Conservation (phyloP, 53 echinoderm and acorn worm species). For the Glandiceps talaboti region DNA sequence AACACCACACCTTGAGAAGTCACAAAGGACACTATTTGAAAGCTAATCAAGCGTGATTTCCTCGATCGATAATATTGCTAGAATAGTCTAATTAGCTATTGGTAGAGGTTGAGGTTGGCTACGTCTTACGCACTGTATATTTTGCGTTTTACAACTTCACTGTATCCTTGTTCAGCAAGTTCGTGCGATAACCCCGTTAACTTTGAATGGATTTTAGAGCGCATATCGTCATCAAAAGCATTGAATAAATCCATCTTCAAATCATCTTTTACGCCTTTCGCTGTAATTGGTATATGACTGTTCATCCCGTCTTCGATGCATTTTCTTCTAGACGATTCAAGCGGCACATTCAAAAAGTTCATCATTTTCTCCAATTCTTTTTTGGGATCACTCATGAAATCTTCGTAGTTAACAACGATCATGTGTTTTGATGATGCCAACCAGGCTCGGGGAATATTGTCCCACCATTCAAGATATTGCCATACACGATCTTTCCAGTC, state of each 20-base stretch:
- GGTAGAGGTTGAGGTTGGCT: too few relatives aligned
- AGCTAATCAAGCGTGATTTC: too few relatives aligned
- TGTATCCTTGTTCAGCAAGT: background rate
- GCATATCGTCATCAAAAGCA: background rate
- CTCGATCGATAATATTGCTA: too few relatives aligned
- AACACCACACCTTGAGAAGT: too few relatives aligned
- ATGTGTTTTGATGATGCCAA: background rate
- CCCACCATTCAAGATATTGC: background rate
- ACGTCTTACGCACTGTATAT: background rate
- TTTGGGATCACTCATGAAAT: background rate
- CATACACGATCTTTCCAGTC: background rate
- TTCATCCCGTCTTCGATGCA: background rate
- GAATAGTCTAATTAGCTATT: too few relatives aligned
- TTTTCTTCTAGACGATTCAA: background rate
- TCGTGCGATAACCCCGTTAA: background rate
- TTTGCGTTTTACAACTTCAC: background rate
- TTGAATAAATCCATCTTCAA: too few relatives aligned
- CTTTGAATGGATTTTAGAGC: background rate
- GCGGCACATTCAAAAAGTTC: background rate
- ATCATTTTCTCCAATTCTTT: background rate
- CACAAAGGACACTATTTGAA: too few relatives aligned
- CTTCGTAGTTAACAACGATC: background rate
- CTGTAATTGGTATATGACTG: background rate
- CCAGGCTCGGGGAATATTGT: background rate
- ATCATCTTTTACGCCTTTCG: background rate